Evolutionary conservation across 1,140 invertebrate genomes (phyloP).

Genomic region (Penaeus indicus): DNA sequence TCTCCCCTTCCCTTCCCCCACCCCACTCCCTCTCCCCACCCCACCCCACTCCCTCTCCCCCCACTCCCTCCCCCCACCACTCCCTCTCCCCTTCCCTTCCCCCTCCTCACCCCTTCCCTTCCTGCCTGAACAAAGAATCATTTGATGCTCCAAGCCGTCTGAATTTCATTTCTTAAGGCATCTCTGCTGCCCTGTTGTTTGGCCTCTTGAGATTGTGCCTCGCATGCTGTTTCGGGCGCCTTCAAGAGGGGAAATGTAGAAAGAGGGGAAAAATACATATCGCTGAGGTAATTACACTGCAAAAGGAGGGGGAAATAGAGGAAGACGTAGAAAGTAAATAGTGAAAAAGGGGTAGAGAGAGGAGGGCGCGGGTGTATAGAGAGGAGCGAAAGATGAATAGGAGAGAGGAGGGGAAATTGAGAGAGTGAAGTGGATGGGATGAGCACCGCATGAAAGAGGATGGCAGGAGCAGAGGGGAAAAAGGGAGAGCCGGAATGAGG

Average conservation of each 20-base stretch:
- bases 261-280: neutral
- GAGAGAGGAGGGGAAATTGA: neutral
- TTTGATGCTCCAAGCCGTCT: too few species aligned
- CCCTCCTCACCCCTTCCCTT: too few species aligned
- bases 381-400: neutral
- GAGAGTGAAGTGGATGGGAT: too few species aligned
- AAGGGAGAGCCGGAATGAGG: neutral
- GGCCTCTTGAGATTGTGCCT: neutral
- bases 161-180: too few species aligned
- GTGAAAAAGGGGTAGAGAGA: neutral
- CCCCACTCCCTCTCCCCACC: too few species aligned
- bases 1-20: neutral
- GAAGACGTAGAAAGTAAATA: neutral
- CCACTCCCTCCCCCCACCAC: neutral
- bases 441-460: too few species aligned
- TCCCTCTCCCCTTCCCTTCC: neutral
- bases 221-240: neutral
- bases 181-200: too few species aligned
- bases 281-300: neutral
- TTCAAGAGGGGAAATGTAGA: conserved; percentile 6
- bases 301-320: neutral
- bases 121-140: too few species aligned
- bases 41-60: neutral
- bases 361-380: neutral
- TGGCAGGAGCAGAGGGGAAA: neutral